Evolutionary conservation across 2,888 invertebrate genomes (phyloP), one percentile per base, ranked within the genome.

Genomic region (Netelia inedita): DNA sequence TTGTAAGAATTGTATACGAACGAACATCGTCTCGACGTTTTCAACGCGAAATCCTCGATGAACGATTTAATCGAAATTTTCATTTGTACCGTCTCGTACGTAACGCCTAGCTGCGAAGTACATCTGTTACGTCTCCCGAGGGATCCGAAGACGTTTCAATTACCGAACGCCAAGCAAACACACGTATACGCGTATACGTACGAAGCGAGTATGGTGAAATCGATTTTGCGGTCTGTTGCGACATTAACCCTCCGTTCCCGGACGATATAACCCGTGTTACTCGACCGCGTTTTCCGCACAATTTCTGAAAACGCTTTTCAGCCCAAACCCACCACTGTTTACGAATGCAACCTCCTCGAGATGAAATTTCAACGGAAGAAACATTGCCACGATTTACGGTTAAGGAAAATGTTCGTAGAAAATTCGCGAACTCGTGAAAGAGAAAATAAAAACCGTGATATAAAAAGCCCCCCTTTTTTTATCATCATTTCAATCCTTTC

Each of bases 211-310:
- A 69, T 74, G 78, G 81, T 80, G 63, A 61, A 74, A 84, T 84
- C 81, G 84, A 84, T 84, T 81, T 81, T 84, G 81, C 65, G 69
- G 78, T 74, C 81, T 74, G 78, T 84, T 69, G 84, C 84, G 81
- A 78, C 84, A 81, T 84, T 78, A 84, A 81, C 84, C 73, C 71
- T 71, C 50, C 73, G 28, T 53, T 35, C 35, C 69, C 23, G 19
- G 10, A 16, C 72, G n/a, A n/a, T 41, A 66, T 53, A 66, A 43
- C 57, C 50, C 35, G 35, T 35, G 5, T 3, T 35, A 46, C 72
- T 65, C 50, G 55, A 79, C 19, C 71, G 71, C 28, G 53, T 79
- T 79, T 53, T 63, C 73, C 11, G 35, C 5, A 19, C 46, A 46
- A 8, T 66, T 11, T 41, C 68, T 63, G 61, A 76, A 80, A 19